These are phyloP conservation scores for Guaruba guarouba DNA, from an alignment of 2,113 vertebrate species.

Conservation along the genomic window DNA sequence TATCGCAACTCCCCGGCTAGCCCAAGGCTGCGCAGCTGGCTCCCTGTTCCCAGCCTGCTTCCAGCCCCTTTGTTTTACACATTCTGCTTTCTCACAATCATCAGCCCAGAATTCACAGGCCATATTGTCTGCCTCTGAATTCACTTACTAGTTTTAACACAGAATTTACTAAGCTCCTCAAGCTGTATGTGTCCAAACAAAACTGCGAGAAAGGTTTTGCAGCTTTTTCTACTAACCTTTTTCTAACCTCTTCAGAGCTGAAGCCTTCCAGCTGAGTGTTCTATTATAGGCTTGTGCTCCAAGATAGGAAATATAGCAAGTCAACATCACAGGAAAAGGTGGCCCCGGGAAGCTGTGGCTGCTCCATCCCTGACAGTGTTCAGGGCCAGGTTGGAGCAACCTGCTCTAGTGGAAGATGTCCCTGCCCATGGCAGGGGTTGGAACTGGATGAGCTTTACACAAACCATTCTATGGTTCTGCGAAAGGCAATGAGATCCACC, in stretches of 20 bases:
- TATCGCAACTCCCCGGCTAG: neutral
- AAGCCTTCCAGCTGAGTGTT: neutral
- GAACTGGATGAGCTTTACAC: neutral
- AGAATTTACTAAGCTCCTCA: neutral
- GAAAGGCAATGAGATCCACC: neutral
- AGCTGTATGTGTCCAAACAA: neutral
- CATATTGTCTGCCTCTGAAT: slow-evolving; percentile 35
- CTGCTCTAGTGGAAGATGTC: neutral
- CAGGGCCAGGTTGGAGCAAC: neutral
- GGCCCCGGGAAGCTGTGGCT: neutral
- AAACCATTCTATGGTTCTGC: neutral
- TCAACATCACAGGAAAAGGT: neutral
- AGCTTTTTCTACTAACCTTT: neutral
- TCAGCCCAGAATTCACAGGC: slow-evolving; percentile 34
- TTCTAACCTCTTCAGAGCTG: neutral
- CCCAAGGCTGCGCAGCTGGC: slow-evolving; percentile 14
- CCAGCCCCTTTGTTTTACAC: slow-evolving; percentile 31
- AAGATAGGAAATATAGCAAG: neutral
- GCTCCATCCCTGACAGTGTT: neutral
- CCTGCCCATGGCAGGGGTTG: neutral
- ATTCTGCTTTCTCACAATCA: neutral
- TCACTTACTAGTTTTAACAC: slow-evolving; percentile 34
- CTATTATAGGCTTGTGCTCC: neutral
- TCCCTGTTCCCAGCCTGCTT: neutral
- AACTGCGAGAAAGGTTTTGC: neutral